Evolutionary conservation across 2,888 invertebrate species (phyloP), one percentile per base, ranked within the genome.

Genomic region (Capitulum mitella): DNA sequence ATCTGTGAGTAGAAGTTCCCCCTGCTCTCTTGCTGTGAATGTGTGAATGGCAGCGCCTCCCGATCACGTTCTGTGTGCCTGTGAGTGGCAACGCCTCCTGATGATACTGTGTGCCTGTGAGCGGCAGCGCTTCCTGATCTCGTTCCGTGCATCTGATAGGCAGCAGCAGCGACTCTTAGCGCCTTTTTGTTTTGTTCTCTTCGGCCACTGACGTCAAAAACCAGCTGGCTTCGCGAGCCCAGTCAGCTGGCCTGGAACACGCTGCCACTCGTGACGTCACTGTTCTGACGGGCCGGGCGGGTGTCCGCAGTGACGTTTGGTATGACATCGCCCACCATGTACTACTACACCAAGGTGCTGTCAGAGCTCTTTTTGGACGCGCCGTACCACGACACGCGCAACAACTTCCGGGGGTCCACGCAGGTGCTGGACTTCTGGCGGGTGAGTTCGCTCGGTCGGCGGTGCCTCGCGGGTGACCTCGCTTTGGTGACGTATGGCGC

Each of bases 341-440:
- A 87, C 84, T 90, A 90, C 85, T 89, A 89, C 84, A 89, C 89
- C 3, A 88, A 89, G 83, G 88, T 88, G 34, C 85, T 91, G 84
- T 86, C 85, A 78, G 87, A 88, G 80, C 86, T 90, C 70, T 90
- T 91, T 83, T 76, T 82, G 54, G 83, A 89, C 77, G 87, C 88
- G 78, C 85, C 86, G 1, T 81, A 83, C 14, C 85, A 86, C 0
- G 86, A 81, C 75, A 79, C 78, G 37, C 70, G 79, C 40, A 74
- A 40, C 22, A 80, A 78, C 78, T 82, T 79, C 77, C 77, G 80
- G 40, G 80, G 77, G 1, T 78, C 89, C 32, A 84, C 85, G 48
- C 85, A 86, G 46, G 86, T 88, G 79, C 85, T 87, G 37, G 89
- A 90, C 83, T 88, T 90, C 85, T 91, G 90, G 90, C 85, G 85